Evolutionary conservation across 1,140 invertebrate species (phyloP), one percentile per base, ranked within the genome.

Genomic region (Dreissena polymorpha): DNA sequence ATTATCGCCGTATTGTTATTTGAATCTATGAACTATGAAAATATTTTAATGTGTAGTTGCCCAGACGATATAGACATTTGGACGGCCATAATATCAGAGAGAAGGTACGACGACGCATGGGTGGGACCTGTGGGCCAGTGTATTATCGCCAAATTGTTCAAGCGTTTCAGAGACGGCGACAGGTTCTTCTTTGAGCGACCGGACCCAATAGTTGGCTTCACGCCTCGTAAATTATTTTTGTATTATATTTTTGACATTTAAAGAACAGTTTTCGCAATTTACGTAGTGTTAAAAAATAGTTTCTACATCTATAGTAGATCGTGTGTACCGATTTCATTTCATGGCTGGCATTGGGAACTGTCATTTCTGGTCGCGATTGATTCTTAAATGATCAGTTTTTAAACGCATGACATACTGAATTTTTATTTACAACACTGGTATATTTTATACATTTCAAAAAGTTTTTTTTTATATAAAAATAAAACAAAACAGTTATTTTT

Each of bases 181-280:
- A 25, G 67, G 23, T 79, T 79, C n/a, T 79, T 79, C 60, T 79
- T 67, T 23, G 76, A 79, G 65, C 29, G 76, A n/a, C 6, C 5
- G n/a, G 76, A 70, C 60, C n/a, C 10, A 14, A 12, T 7, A 6
- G 6, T 2, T 39, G 39, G 39, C 39, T 39, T 39, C 39, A 39
- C 39, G 8, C 39, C 39, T 39, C 3, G 39, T 39, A 39, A 39
- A 5, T 5, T 39, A 39, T 39, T 5, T 39, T 2, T 39, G 2
- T 39, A 39, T 39, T 5, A 2, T 39, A 39, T 39, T 39, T 39
- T 2, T 39, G 39, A 8, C 2, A 39, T 39, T 39, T 39, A 39
- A n/a, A 39, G 3, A 39, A 39, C 2, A 39, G 39, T 39, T 5
- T 25, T 1, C 6, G 0, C 21, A 8, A 27, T 6, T 0, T n/a